Conservation (phyloP, 1,140 invertebrate species). For the Fopius arisanus region DNA sequence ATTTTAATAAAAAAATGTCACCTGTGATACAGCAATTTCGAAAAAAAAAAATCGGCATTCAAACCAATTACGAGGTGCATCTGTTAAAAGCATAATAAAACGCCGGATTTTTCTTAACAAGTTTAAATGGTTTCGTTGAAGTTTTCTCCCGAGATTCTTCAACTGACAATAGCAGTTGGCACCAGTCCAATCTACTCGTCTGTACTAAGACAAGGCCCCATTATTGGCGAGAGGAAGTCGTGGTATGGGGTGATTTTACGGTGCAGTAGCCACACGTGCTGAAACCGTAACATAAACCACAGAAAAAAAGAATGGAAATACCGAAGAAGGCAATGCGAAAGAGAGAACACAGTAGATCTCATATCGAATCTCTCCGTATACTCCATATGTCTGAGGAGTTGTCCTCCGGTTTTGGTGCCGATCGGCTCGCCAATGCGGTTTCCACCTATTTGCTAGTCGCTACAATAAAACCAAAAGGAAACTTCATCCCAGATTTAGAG, state of each 20-base stretch:
- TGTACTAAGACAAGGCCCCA: constrained; percentile 1
- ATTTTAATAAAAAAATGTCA: too few relatives aligned
- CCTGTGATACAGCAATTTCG: too few relatives aligned
- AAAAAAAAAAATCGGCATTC: too few relatives aligned
- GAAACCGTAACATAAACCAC: not conserved
- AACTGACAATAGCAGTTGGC: not conserved
- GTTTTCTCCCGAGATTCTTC: not conserved
- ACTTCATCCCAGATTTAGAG: too few relatives aligned
- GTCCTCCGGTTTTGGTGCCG: not conserved
- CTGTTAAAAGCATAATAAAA: not conserved
- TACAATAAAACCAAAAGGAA: not conserved
- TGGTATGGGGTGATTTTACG: constrained; percentile 6
- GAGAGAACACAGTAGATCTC: not conserved
- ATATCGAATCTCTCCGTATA: not conserved
- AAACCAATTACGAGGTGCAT: not conserved
- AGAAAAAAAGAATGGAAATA: not conserved
- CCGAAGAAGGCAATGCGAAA: not conserved
- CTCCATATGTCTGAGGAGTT: not conserved
- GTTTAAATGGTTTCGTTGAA: not conserved
- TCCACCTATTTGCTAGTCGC: not conserved
- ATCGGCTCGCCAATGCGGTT: not conserved
- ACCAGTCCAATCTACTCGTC: not conserved
- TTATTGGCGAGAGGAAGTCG: not conserved
- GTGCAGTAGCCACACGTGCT: not conserved
- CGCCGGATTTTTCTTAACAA: not conserved